Conservation (phyloP, 2,113 vertebrate species). For the Rhabdomys dilectus region DNA sequence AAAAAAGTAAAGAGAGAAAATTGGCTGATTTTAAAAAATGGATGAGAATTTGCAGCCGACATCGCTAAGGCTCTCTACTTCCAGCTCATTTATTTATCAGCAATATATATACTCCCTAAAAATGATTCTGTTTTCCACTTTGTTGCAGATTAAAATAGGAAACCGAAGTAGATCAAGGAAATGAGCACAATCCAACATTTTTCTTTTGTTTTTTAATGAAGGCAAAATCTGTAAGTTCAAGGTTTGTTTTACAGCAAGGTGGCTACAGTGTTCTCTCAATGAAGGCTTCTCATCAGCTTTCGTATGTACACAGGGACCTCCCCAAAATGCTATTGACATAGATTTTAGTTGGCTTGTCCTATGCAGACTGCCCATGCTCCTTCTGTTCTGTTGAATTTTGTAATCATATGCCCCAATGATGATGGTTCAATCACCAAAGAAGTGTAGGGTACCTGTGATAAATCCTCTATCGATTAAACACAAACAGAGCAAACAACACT, state of each 20-base stretch:
- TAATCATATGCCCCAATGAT: neutral
- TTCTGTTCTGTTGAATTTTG: conserved; percentile 1
- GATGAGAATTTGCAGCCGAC: neutral
- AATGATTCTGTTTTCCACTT: conserved; percentile 21
- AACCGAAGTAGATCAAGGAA: neutral
- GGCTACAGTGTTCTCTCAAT: neutral
- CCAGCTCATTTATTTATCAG: neutral
- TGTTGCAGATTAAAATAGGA: conserved; percentile 10
- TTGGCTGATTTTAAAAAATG: neutral
- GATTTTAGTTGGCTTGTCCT: neutral
- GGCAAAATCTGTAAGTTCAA: neutral
- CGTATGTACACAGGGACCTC: neutral
- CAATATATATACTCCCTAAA: neutral
- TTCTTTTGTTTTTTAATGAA: neutral
- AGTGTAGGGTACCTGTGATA: neutral
- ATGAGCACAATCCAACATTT: conserved; percentile 14
- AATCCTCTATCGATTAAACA: neutral
- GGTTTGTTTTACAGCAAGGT: neutral
- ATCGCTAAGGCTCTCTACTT: neutral
- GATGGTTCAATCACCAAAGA: neutral
- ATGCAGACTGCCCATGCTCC: neutral
- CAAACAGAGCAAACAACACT: neutral
- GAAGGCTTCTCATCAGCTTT: neutral
- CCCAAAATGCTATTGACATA: neutral
- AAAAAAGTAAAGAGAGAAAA: neutral